A percentile compares a stretch with the other conserved stretches of the same genome.
These are phyloP conservation scores for Rhingia rostrata DNA, from an alignment of 2,888 invertebrate genomes.

Conservation along the genomic window DNA sequence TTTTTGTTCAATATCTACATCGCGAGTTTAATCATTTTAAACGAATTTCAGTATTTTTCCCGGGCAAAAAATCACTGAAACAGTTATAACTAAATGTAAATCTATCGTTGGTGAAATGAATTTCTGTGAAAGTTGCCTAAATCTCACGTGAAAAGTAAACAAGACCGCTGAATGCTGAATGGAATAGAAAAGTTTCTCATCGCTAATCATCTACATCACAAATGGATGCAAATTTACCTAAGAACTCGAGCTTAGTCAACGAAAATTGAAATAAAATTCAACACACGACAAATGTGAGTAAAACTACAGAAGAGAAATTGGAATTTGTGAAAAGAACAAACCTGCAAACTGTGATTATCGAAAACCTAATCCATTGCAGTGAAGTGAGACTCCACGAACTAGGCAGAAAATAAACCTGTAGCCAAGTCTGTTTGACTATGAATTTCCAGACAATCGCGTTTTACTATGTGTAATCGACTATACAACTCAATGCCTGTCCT, in stretches of 20 bases:
- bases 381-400: not conserved
- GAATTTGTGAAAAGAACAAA: slow-evolving; percentile 40
- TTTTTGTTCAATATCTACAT: slow-evolving; percentile 11
- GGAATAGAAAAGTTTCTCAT: slow-evolving; percentile 32
- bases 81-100: slow-evolving; percentile 16
- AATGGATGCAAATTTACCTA: slow-evolving; percentile 63
- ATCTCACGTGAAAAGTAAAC: slow-evolving; percentile 47
- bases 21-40: slow-evolving; percentile 15
- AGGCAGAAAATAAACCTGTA: not conserved
- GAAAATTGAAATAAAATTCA: slow-evolving; percentile 19
- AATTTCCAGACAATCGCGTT: slow-evolving; percentile 27
- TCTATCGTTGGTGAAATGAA: slow-evolving; percentile 27
- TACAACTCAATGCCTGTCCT: slow-evolving; percentile 27
- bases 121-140: slow-evolving; percentile 27
- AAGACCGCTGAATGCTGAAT: slow-evolving; percentile 2
- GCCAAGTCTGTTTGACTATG: not conserved
- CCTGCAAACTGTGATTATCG: not conserved
- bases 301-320: slow-evolving; percentile 5
- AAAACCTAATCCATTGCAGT: not conserved
- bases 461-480: not conserved
- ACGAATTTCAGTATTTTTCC: slow-evolving; percentile 36
- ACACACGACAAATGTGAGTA: slow-evolving; percentile 50
- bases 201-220: slow-evolving; percentile 9
- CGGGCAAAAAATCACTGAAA: slow-evolving; percentile 33
- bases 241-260: slow-evolving; percentile 10